Evolutionary conservation across 2,113 vertebrate species (phyloP).

Genomic region (Planiliza haematocheilus): DNA sequence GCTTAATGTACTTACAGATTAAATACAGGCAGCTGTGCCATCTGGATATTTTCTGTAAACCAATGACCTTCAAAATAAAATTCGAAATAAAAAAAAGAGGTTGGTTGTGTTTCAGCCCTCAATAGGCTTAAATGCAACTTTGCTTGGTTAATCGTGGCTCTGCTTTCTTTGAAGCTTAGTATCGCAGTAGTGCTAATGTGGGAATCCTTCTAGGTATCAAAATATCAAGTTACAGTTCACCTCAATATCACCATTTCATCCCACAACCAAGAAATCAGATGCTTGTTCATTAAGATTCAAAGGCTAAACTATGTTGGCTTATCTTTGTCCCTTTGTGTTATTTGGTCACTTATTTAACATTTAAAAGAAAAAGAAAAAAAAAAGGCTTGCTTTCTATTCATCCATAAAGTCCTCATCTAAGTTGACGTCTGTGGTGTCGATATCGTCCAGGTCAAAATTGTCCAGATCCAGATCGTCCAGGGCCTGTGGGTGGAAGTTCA

Average conservation of each 20-base stretch:
- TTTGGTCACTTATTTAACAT: slow-evolving; percentile 48
- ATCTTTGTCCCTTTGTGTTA: not conserved
- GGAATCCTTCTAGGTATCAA: not conserved
- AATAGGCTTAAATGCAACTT: too few species aligned
- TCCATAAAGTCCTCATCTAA: slow-evolving; percentile 93
- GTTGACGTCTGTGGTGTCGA: slow-evolving; percentile 92
- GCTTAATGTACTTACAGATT: not conserved
- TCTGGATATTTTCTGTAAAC: not conserved
- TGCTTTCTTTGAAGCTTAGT: too few species aligned
- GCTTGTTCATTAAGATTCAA: not conserved
- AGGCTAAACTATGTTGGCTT: not conserved
- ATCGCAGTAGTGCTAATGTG: not conserved
- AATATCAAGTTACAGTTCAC: not conserved
- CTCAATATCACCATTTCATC: not conserved
- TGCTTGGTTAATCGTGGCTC: too few species aligned
- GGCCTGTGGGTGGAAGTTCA: slow-evolving; percentile 71
- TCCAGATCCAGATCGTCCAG: slow-evolving; percentile 93
- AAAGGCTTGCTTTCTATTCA: slow-evolving; percentile 75
- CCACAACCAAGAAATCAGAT: not conserved
- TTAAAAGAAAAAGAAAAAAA: too few species aligned
- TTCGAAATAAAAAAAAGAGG: too few species aligned
- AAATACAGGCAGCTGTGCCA: not conserved
- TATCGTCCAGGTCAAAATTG: slow-evolving; percentile 92
- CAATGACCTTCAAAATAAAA: not conserved
- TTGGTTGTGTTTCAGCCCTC: too few species aligned